These are phyloP conservation scores for Eulemur rufifrons DNA, from an alignment of 2,113 vertebrate genomes.

Conservation along the genomic window DNA sequence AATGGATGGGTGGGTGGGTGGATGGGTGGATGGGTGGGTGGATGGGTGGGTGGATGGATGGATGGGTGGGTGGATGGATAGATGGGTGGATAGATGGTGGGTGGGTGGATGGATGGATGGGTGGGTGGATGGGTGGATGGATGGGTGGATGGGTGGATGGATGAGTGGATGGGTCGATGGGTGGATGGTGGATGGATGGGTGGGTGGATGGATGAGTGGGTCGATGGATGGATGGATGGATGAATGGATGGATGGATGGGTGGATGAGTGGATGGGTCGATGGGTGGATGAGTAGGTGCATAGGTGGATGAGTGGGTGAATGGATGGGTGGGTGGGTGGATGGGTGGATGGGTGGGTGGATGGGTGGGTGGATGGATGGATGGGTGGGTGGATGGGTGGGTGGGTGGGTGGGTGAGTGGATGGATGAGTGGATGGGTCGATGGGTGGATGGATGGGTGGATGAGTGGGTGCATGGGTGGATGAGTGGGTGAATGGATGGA, in stretches of 20 bases:
- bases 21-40: accelerated
- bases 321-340: neutral
- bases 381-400: too few relatives aligned
- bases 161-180: neutral
- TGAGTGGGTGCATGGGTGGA: neutral
- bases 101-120: too few relatives aligned
- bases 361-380: too few relatives aligned
- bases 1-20: too few relatives aligned
- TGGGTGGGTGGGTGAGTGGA: neutral
- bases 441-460: neutral
- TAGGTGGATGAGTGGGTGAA: neutral
- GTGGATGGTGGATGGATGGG: neutral
- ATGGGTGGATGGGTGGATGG: too few relatives aligned
- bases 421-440: too few relatives aligned
- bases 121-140: neutral
- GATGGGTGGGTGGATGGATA: too few relatives aligned
- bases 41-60: too few relatives aligned
- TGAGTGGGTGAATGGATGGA: too few relatives aligned
- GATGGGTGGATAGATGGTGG: too few relatives aligned
- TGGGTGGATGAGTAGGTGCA: too few relatives aligned
- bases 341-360: neutral
- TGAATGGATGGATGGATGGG: neutral
- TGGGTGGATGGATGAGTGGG: neutral
- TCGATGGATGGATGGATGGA: neutral
- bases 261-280: too few relatives aligned